These are phyloP conservation scores for Drosophila yooni DNA, from an alignment of 2,888 invertebrate genomes.

Conservation along the genomic window DNA sequence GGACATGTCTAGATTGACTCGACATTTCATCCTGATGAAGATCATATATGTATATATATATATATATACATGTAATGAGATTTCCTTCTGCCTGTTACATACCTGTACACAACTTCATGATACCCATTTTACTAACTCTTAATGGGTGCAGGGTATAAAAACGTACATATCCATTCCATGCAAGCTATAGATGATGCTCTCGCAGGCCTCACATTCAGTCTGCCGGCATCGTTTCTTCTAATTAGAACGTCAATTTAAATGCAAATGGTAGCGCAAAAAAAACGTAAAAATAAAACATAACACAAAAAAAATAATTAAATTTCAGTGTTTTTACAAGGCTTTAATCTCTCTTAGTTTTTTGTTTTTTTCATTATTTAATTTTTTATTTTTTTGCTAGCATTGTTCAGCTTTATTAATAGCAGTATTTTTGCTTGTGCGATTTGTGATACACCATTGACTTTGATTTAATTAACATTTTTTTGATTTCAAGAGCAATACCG, in stretches of 20 bases:
- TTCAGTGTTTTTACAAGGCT: slow-evolving; percentile 21
- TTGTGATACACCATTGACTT: slow-evolving; percentile 16
- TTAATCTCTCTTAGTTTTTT: slow-evolving; percentile 5
- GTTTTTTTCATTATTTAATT: background rate
- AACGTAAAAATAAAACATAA: slow-evolving; percentile 2
- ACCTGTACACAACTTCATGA: background rate
- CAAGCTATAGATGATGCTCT: slow-evolving; percentile 40
- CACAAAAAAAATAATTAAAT: slow-evolving; percentile 37
- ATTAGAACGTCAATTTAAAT: slow-evolving; percentile 72
- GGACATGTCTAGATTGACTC: background rate
- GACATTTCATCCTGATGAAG: background rate
- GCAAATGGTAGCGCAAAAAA: slow-evolving; percentile 35
- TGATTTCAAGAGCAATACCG: background rate
- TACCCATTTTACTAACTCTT: background rate
- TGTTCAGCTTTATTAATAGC: slow-evolving; percentile 10
- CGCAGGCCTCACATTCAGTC: slow-evolving; percentile 60
- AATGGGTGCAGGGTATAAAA: background rate
- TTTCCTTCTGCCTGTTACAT: background rate
- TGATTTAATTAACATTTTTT: slow-evolving; percentile 14
- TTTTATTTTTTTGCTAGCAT: background rate
- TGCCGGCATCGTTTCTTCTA: slow-evolving; percentile 72
- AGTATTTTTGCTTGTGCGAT: background rate
- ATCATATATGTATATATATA: background rate
- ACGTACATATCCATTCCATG: slow-evolving; percentile 26
- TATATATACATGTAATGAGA: background rate